These are phyloP conservation scores for Drosophila villosipedis DNA, from an alignment of 2,888 invertebrate species.

Conservation along the genomic window DNA sequence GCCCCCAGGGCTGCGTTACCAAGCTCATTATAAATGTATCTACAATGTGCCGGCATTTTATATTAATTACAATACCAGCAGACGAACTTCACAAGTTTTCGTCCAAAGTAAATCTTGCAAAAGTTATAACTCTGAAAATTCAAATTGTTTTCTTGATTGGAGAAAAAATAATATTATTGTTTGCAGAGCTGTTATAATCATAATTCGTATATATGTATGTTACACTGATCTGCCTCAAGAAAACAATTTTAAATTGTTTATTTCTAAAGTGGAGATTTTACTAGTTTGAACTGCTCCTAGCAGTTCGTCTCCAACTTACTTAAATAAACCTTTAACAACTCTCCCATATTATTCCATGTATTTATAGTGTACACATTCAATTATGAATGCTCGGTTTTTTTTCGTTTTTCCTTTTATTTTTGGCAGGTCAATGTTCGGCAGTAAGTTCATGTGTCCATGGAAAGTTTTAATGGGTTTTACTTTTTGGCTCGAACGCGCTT, in stretches of 20 bases:
- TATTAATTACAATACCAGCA: conserved; percentile 51
- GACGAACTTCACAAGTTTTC: conserved; percentile 3
- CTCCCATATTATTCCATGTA: neutral
- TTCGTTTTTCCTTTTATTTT: neutral
- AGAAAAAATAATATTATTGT: neutral
- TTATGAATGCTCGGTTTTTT: conserved; percentile 8
- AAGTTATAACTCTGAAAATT: neutral
- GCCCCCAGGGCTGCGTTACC: conserved; percentile 39
- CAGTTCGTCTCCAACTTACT: neutral
- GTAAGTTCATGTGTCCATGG: conserved; percentile 20
- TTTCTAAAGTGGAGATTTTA: neutral
- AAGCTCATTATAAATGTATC: conserved; percentile 58
- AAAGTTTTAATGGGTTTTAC: conserved; percentile 46
- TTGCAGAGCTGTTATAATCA: neutral
- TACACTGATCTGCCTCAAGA: neutral
- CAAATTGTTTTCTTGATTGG: neutral
- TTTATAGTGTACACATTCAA: neutral
- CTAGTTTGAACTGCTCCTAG: no score
- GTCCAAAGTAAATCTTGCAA: neutral
- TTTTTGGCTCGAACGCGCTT: conserved; percentile 33
- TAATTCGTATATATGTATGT: neutral
- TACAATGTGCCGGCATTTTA: conserved; percentile 43
- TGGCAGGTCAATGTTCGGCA: conserved; percentile 26
- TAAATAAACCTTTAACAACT: conserved; percentile 1
- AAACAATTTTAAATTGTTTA: neutral